A percentile compares a stretch with the other conserved stretches of the same genome.
Conservation (phyloP, 2,113 vertebrate genomes). For the Odocoileus virginianus region DNA sequence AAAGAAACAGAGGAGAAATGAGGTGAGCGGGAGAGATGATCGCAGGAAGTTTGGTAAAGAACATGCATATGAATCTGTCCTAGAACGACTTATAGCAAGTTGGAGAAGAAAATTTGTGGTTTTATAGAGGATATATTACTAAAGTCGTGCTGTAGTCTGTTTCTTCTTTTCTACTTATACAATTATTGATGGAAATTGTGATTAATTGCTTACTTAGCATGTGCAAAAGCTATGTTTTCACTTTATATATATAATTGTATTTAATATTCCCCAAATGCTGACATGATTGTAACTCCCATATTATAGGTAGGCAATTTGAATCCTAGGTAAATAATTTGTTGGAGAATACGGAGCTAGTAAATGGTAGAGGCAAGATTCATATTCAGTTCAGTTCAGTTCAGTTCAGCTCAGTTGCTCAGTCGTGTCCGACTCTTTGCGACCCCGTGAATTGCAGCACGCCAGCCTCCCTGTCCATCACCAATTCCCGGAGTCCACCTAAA, state of each 20-base stretch:
- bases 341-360: background rate
- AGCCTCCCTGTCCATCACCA: no score
- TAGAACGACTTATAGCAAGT: background rate
- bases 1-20: fast-evolving
- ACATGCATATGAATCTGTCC: background rate
- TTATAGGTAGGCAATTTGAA: background rate
- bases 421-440: no score
- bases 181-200: background rate
- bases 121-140: background rate
- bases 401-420: no score
- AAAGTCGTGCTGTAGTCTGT: background rate
- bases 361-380: background rate
- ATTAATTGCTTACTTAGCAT: background rate
- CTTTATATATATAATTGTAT: background rate
- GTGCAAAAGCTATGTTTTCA: background rate
- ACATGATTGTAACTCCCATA: background rate
- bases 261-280: background rate
- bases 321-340: background rate
- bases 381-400: no score
- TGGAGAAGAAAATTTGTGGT: fast-evolving
- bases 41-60: background rate
- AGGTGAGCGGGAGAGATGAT: fast-evolving
- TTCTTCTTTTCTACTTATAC: background rate
- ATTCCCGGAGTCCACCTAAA: no score
- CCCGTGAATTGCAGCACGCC: no score